Conservation (phyloP, 2,113 vertebrate genomes). For the Cheirogaleus medius region DNA sequence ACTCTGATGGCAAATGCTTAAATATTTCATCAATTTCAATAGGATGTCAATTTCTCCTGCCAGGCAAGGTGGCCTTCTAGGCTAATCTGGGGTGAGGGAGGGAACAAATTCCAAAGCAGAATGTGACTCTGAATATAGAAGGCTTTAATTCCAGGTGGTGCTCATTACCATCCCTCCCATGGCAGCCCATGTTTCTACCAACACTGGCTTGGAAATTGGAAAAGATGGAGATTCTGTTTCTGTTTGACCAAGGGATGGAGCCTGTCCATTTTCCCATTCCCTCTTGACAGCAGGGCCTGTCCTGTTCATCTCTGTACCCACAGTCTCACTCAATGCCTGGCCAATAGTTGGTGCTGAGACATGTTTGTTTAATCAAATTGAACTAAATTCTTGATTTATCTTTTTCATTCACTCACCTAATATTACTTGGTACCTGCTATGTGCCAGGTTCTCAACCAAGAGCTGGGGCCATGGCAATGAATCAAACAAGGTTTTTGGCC, state of each 20-base stretch:
- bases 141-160: background rate
- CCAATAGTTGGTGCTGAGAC: background rate
- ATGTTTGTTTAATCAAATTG: background rate
- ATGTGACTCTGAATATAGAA: background rate
- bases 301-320: background rate
- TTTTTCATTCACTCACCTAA: background rate
- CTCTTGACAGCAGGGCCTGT: background rate
- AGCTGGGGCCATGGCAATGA: background rate
- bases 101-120: background rate
- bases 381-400: background rate
- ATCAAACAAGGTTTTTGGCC: background rate
- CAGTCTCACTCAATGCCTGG: background rate
- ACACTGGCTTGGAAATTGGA: background rate
- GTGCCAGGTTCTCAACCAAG: background rate
- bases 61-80: background rate
- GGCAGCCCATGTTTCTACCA: background rate
- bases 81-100: background rate
- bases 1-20: slow-evolving; percentile 45
- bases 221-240: background rate
- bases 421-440: background rate
- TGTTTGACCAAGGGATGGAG: background rate
- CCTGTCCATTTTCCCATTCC: background rate
- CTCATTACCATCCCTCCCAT: background rate
- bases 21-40: slow-evolving; percentile 71
- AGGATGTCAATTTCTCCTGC: slow-evolving; percentile 56